Evolutionary conservation across 30 jellyfish, hydroid and myxozoan species (phyloP), one percentile per base, ranked within the genome.

Genomic region (Turritopsis rubra): DNA sequence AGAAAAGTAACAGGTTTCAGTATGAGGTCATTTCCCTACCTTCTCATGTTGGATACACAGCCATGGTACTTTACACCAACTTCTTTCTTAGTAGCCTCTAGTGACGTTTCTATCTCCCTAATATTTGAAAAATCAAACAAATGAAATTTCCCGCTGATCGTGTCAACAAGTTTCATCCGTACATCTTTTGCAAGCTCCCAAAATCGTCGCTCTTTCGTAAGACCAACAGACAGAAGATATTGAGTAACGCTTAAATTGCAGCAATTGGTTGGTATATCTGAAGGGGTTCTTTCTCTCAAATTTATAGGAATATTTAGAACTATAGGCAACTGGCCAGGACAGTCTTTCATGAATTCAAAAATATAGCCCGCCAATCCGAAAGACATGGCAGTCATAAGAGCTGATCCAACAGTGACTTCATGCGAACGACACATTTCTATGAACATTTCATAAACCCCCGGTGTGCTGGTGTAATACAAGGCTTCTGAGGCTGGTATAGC

Each of bases 381-480:
- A 68, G 19, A 68, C 77, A 68, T 68, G 77, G 77, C 28, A 68
- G 77, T 22, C 28, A 27, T 68, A 7, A 68, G n/a, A 23, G 77
- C 77, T 9, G 77, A 23, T 68, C 77, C 77, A 8, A 68, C 77
- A 68, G 77, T n/a, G 30, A 68, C 77, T 7, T 68, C 31, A 1
- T 68, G 30, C 9, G 28, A 68, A 68, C 77, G 77, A 68, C 77
- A 68, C 0, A 22, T 27, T 68, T 68, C 31, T 9, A 68, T 23
- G 21, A 68, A 68, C 28, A n/a, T 68, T 9, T 0, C 77, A 68
- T 68, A 68, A 17, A 68, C 77, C 16, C 8, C 31, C 28, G 9
- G 16, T n/a, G 77, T 68, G 30, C 77, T 68, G 28, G 77, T 1
- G 77, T 68, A 68, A 68, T 68, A 68, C 77, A 68, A 19, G 19